Base-by-base conservation (phyloP, 2,113 vertebrate species). In the Calcarius ornatus region DNA sequence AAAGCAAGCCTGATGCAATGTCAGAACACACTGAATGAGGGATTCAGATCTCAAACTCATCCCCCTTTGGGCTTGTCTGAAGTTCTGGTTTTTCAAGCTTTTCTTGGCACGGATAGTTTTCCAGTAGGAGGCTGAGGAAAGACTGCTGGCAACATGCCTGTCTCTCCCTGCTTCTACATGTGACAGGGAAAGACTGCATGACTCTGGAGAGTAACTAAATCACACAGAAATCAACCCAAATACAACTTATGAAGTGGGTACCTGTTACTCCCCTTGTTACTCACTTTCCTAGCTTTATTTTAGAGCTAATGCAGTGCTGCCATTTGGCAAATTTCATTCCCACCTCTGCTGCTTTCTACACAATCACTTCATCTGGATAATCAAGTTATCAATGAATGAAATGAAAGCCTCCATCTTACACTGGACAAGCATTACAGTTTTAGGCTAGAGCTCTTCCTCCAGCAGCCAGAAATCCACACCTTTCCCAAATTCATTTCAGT, bases 121-220 rank as follows among this genome's bases (percentile, higher is more conserved):
- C 40, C 60, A 83, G 76, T 43, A 80, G 87, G 88, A 88, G 76
- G 71, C 64, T 92, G 79, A 75, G 79, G 85, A 94, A 92, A 88
- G 64, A 30, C 82, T 53, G 76, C 79, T 90, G 92, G 90, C 96
- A 91, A 56, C 2, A 0, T 4, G 71, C 82, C 94, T 47, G n/a
- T 4, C 47, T 66, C 50, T 80, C 75, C 66, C 42, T 48, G 25
- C 81, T 47, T 47, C 30, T 45, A 42, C 27, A 40, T 8, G 24
- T 83, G 88, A 80, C 92, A 83, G 51, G 33, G 60, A 68, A 91
- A 61, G 53, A 23, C 76, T 59, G 56, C 15, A 15, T 15, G 50
- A 68, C 56, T n/a, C 35, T 25, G 47, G 9, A 71, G 64, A 77
- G 65, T 40, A 87, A 91, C 69, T 57, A 42, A 83, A 92, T 73